Conservation (phyloP, 2,113 vertebrate genomes). For the Lethenteron reissneri region DNA sequence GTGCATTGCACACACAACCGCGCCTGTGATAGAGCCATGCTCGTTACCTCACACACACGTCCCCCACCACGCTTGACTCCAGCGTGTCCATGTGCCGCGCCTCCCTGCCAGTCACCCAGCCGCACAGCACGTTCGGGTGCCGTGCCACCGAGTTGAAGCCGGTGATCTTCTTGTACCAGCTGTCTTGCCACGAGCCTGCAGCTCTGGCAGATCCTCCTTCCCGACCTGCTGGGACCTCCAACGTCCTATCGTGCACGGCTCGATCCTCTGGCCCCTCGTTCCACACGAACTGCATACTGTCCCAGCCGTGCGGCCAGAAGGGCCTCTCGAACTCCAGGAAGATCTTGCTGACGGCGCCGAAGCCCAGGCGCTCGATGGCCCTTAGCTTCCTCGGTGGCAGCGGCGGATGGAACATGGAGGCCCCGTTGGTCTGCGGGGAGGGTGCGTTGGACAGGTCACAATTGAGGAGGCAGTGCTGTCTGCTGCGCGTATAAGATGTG, state of each 20-base stretch:
- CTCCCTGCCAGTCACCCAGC: slow-evolving; percentile 21
- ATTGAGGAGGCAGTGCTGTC: background rate
- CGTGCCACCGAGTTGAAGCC: slow-evolving; percentile 21
- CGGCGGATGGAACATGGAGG: slow-evolving; percentile 15
- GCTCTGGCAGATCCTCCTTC: background rate
- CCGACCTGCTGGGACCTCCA: too few species aligned
- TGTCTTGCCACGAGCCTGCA: slow-evolving; percentile 13
- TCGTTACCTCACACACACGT: slow-evolving; percentile 16
- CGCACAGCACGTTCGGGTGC: slow-evolving; percentile 18
- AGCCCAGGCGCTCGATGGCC: slow-evolving; percentile 18
- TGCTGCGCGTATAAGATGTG: background rate
- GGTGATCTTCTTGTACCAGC: slow-evolving; percentile 21
- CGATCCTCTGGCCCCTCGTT: slow-evolving; percentile 17
- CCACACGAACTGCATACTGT: slow-evolving; percentile 19
- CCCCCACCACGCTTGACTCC: slow-evolving; percentile 13
- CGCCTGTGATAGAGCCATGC: background rate
- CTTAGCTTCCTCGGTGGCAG: slow-evolving; percentile 15
- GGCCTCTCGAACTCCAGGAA: slow-evolving; percentile 17
- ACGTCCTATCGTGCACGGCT: slow-evolving; percentile 8
- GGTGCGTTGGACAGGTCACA: background rate
- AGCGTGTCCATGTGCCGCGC: slow-evolving; percentile 21
- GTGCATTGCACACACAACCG: too few species aligned
- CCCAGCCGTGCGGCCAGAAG: slow-evolving; percentile 21
- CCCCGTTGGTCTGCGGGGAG: slow-evolving; percentile 14
- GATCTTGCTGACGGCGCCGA: slow-evolving; percentile 20